Percentiles rank a stretch among this genome's conserved stretches.
Evolutionary conservation across 1,140 invertebrate genomes (phyloP).

Genomic region (Daktulosphaira vitifoliae): DNA sequence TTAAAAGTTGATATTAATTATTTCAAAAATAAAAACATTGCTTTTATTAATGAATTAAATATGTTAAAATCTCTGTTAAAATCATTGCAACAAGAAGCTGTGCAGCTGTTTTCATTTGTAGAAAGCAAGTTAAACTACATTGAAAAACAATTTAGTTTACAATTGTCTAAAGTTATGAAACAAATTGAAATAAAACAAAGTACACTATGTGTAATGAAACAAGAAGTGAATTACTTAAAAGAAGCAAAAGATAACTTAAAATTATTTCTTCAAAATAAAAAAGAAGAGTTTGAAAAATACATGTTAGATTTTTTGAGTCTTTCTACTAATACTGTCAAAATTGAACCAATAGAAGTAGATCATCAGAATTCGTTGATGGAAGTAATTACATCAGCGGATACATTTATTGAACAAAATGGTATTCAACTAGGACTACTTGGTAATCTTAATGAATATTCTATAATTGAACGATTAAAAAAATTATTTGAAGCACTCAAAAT

Average conservation of each 20-base stretch:
- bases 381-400: conserved; percentile 24
- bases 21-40: neutral
- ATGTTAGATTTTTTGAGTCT: neutral
- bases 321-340: neutral
- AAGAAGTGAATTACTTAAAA: conserved; percentile 12
- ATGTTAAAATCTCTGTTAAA: neutral
- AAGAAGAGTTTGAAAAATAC: neutral
- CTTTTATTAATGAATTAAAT: neutral
- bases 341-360: neutral
- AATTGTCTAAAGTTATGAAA: neutral
- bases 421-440: conserved; percentile 10
- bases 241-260: conserved; percentile 3
- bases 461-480: conserved; percentile 23
- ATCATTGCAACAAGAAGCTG: neutral
- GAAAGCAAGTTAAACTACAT: neutral
- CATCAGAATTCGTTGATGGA: conserved; percentile 15
- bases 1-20: neutral
- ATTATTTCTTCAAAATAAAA: neutral
- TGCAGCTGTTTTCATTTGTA: neutral
- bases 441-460: conserved; percentile 13
- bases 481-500: conserved; percentile 26
- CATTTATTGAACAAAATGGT: conserved; percentile 28
- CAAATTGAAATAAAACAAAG: conserved; percentile 6
- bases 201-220: neutral
- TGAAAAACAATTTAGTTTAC: neutral